Base-by-base conservation (phyloP, 1,140 invertebrate genomes). In the Brachionus rotundiformis region DNA sequence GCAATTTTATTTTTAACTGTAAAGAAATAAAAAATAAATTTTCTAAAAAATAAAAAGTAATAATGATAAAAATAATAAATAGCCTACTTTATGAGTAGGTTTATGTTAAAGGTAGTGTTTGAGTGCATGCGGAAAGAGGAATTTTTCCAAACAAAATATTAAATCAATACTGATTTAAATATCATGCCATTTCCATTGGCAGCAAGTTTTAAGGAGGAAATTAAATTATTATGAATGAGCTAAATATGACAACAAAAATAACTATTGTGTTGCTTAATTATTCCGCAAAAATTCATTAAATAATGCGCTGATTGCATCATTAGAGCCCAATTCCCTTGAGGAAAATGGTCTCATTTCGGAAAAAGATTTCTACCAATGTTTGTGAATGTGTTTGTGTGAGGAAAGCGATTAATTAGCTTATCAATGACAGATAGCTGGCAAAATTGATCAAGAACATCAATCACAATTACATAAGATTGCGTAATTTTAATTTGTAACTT, bases 381-480 rank as follows among this genome's bases (percentile, higher is more conserved):
- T 54, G 7, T 19, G n/a, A 54, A 54, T 25, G 47, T 54, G 47
- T 54, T 54, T 54, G 19, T 25, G 47, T 6, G n/a, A 54, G 47
- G 47, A 54, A 54, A 54, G 19, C 16, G 0, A 23, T 54, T 19
- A 54, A 54, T 54, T 54, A 25, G 19, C 47, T 54, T 54, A 19
- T 54, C n/a, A 54, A 54, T 54, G 47, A 54, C 47, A 54, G 8
- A 7, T 7, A 54, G 8, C 47, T 8, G 23, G 19, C 47, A 54
- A 54, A 54, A 25, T 33, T 63, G 25, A 63, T 63, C 29, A 29
- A 63, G 29, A 63, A 63, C 61, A 63, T 63, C 61, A 33, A 63
- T 63, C 29, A 13, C 27, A 63, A n/a, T 63, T 63, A 13, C 27
- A 33, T 63, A 63, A 63, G 25, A 33, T 63, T 63, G 29, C 61